These are phyloP conservation scores for Chromoteleia sp. DNA, from an alignment of 2,888 invertebrate species.

Conservation along the genomic window DNA sequence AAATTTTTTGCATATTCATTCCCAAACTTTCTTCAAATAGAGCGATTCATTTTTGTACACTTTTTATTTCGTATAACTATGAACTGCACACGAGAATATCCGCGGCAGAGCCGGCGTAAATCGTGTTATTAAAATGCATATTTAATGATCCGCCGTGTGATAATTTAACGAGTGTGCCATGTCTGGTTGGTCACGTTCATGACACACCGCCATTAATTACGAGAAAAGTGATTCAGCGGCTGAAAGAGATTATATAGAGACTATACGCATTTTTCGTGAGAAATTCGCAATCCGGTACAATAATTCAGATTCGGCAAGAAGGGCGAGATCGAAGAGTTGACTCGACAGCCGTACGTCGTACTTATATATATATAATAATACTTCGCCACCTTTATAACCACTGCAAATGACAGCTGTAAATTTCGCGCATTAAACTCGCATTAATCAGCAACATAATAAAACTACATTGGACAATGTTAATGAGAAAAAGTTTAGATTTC, in stretches of 20 bases:
- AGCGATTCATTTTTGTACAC: not conserved
- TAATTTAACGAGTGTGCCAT: constrained; percentile 74
- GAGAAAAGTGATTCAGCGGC: constrained; percentile 66
- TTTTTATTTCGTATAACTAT: constrained; percentile 13
- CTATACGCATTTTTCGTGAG: constrained; percentile 10
- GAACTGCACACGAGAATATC: constrained; percentile 17
- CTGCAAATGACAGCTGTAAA: constrained; percentile 51
- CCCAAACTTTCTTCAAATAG: constrained; percentile 10
- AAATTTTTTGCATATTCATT: not conserved
- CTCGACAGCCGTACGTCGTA: constrained; percentile 5
- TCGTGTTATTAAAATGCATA: constrained; percentile 46
- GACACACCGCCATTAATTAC: constrained; percentile 76
- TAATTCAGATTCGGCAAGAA: constrained; percentile 31
- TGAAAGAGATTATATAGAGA: constrained; percentile 16
- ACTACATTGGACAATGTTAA: constrained; percentile 42
- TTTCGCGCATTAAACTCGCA: constrained; percentile 45
- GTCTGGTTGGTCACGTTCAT: constrained; percentile 73
- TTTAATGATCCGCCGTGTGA: constrained; percentile 62
- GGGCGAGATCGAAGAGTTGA: constrained; percentile 29
- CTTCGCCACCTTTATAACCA: constrained; percentile 29
- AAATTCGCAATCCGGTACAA: constrained; percentile 10
- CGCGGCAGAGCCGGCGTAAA: constrained; percentile 8
- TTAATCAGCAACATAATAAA: constrained; percentile 31
- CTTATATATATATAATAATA: constrained; percentile 19
- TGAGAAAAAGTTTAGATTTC: constrained; percentile 31